Evolutionary conservation across 2,888 invertebrate species (phyloP), one percentile per base, ranked within the genome.

Genomic region (Brachylomia viminalis): DNA sequence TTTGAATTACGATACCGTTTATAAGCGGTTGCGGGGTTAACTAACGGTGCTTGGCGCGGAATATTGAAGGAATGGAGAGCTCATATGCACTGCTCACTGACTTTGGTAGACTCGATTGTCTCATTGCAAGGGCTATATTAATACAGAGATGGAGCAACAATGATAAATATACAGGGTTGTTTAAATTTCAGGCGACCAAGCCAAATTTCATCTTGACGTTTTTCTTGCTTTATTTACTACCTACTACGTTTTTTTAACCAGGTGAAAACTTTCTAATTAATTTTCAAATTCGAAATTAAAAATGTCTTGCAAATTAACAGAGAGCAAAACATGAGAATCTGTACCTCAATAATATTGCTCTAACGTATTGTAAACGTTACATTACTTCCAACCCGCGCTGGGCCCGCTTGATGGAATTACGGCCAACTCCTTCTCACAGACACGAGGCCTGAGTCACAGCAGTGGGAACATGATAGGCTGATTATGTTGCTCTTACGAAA

Each of bases 1-100:
- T 83, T 84, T 81, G 83, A 89, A 54, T 87, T 79, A 88, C 85
- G 61, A 33, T 67, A 65, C 70, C 61, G 76, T 81, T 85, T 82
- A 76, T 80, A 77, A 72, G 76, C 71, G 78, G 73, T 80, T 61
- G 82, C 70, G 52, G 85, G 85, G 79, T 79, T 85, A 77, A 82
- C 79, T 87, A 85, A 85, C 54, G 58, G 67, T 77, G 69, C 52
- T 3, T 33, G 62, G 27, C 47, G 15, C 27, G 56, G 78, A 77
- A 73, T 54, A 71, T 52, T 27, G 58, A 62, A 45, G 7, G 2
- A 58, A 85, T 85, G 82, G 69, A 82, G 52, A 11, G 15, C n/a
- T 30, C 5, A 73, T 23, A 27, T 27, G 6, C 1, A 45, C 0
- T 42, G 6, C 20, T 33, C 10, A n/a, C 6, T n/a, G 8, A 33